Evolutionary conservation across 1,140 invertebrate genomes (phyloP).

Genomic region (Diorhabda sublineata): DNA sequence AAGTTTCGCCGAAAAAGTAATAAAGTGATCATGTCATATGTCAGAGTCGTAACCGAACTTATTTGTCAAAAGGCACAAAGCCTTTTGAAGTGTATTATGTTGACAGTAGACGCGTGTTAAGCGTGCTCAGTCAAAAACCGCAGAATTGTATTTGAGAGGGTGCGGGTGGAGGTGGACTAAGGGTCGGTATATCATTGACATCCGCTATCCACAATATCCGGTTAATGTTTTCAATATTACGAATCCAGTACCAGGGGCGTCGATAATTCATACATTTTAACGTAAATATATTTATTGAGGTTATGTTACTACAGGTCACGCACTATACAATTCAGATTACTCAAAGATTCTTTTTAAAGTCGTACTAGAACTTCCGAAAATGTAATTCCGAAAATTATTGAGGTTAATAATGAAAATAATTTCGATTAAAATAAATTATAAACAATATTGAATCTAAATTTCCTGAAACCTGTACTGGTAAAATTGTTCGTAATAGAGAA

Average conservation of each 20-base stretch:
- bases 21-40: slow-evolving; percentile 19
- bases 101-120: slow-evolving; percentile 11
- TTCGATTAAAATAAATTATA: too few relatives aligned
- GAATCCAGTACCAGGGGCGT: background rate
- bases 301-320: too few relatives aligned
- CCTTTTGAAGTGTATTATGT: slow-evolving; percentile 17
- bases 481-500: too few relatives aligned
- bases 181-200: background rate
- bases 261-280: too few relatives aligned
- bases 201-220: background rate
- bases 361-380: too few relatives aligned
- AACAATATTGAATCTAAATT: too few relatives aligned
- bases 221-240: background rate
- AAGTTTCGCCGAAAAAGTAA: slow-evolving; percentile 11
- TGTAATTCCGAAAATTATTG: too few relatives aligned
- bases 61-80: slow-evolving; percentile 12
- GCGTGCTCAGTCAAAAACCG: slow-evolving; percentile 14
- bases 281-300: too few relatives aligned
- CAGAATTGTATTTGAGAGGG: slow-evolving; percentile 4
- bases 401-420: too few relatives aligned
- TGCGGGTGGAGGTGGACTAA: background rate
- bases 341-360: too few relatives aligned
- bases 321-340: too few relatives aligned
- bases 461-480: too few relatives aligned
- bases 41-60: slow-evolving; percentile 9